phyloP scores from a whole-genome alignment of 2,797 vertebrate species.

The Peromyscus eremicus region DNA sequence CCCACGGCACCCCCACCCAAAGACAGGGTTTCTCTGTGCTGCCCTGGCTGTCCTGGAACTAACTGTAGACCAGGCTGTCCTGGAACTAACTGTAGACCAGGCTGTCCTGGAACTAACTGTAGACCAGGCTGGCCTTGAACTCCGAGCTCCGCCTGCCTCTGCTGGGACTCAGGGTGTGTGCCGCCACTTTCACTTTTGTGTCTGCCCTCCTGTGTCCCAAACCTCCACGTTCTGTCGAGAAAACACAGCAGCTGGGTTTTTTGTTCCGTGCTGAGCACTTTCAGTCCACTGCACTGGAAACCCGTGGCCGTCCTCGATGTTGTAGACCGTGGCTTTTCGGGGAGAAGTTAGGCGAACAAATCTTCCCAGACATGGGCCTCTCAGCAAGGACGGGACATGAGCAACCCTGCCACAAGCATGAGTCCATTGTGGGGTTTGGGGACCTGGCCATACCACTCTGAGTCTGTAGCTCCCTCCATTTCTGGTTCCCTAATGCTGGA shows the following conservation, averaged over 20 bases:
- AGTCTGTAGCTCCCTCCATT: neutral
- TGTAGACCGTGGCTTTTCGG: neutral
- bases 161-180: neutral
- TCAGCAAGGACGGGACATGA: neutral
- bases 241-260: neutral
- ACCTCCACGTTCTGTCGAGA: neutral
- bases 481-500: neutral
- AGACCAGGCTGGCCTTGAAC: neutral
- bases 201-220: neutral
- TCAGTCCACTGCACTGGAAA: neutral
- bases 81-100: too few species aligned
- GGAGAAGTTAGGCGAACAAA: neutral
- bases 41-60: neutral
- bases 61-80: neutral
- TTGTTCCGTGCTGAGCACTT: neutral
- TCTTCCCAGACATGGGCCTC: neutral
- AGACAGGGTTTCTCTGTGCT: neutral
- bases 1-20: neutral
- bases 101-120: neutral
- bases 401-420: rapidly evolving
- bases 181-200: neutral
- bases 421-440: neutral
- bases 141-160: neutral
- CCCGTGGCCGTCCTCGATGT: neutral
- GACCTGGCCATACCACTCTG: neutral